These are phyloP conservation scores for Rhagoletis zephyria DNA, from an alignment of 1,140 invertebrate species.

Conservation along the genomic window DNA sequence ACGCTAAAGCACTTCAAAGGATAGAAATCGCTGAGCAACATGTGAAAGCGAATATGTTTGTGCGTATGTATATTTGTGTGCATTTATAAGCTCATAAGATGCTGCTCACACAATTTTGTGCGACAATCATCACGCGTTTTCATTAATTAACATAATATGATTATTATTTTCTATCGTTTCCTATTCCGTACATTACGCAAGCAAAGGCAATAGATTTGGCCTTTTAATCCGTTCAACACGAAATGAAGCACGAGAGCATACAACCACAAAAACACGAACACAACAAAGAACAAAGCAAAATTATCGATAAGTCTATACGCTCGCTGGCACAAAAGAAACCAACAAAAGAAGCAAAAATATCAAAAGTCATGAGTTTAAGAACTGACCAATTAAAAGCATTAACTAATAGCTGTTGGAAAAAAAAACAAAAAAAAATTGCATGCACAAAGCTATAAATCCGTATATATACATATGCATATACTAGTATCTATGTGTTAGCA, in stretches of 20 bases:
- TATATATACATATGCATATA: neutral
- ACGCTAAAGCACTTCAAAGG: too few species aligned
- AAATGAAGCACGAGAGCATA: neutral
- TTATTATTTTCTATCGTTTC: neutral
- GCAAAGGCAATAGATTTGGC: neutral
- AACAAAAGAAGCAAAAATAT: neutral
- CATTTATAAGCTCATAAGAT: too few species aligned
- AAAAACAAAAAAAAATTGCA: neutral
- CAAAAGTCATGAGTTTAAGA: conserved; percentile 31
- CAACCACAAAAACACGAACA: neutral
- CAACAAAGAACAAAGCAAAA: conserved; percentile 19
- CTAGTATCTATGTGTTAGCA: neutral
- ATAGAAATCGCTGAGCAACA: too few species aligned
- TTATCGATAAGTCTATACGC: too few species aligned
- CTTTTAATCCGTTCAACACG: conserved; percentile 10
- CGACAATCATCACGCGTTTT: too few species aligned
- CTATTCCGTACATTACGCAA: neutral
- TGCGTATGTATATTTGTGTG: too few species aligned
- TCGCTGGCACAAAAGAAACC: neutral
- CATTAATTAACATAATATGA: too few species aligned
- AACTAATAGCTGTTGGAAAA: neutral
- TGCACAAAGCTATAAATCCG: neutral
- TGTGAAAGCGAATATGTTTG: too few species aligned
- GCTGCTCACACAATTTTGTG: too few species aligned
- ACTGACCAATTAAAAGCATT: conserved; percentile 31